Evolutionary conservation across 2,888 invertebrate species (phyloP), one percentile per base, ranked within the genome.

Genomic region (Clepsis dumicolana): DNA sequence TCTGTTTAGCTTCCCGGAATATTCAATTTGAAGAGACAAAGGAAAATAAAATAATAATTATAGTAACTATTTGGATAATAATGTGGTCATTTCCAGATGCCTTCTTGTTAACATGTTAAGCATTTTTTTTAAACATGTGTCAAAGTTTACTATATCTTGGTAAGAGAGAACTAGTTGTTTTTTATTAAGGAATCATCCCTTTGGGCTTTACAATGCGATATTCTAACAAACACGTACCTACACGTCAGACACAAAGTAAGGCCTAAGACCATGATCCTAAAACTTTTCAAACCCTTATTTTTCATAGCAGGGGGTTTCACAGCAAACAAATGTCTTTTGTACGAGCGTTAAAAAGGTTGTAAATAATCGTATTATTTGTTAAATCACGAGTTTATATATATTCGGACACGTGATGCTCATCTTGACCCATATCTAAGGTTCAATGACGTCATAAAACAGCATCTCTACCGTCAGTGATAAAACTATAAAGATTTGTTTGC

Each of bases 391-490:
- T 57, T 38, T 25, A 41, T n/a, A 59, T 59, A 16, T 32, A 27
- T 35, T 53, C 18, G 12, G 25, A 14, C 68, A 67, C 68, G 64
- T 68, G 63, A 68, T 64, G 14, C 21, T 35, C 27, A 44, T 59
- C 63, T 62, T 57, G 62, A 66, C 68, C 68, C 32, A 68, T 18
- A 57, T 68, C 32, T 10, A 12, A 59, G 54, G 64, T 41, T 53
- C 32, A 64, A 32, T 64, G 29, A 59, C 63, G 63, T 54, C 12
- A 21, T 3, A 3, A 64, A 48, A 48, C 48, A 53, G 24, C 38
- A 57, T 41, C 63, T 12, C 24, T 32, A 67, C 24, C 41, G 35
- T n/a, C 25, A 24, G 5, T 32, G 35, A 56, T 52, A 27, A 27
- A 44, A 64, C 8, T 18, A 27, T 62, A 66, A 48, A 7, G 27